Evolutionary conservation across 2,113 vertebrate genomes (phyloP).

Genomic region (Corythornis vintsioides): DNA sequence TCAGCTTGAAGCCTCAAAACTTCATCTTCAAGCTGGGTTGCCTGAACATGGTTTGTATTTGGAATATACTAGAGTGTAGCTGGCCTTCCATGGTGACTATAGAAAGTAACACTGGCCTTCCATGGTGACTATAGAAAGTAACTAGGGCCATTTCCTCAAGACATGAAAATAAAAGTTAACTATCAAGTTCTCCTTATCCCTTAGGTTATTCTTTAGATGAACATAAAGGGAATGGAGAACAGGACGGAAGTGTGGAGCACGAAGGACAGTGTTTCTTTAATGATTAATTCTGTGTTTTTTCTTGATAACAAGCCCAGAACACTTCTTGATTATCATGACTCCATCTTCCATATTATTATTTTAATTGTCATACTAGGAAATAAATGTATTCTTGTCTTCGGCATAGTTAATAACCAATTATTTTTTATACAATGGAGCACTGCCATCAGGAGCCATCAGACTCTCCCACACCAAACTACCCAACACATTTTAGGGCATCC

Average conservation of each 20-base stretch:
- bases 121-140: background rate
- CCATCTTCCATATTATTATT: background rate
- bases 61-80: background rate
- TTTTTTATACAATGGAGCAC: background rate
- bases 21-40: too few species aligned
- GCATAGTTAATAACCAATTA: conserved; percentile 3
- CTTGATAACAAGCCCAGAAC: background rate
- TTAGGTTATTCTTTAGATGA: background rate
- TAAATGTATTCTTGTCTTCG: background rate
- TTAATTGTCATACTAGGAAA: background rate
- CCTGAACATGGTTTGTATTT: background rate
- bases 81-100: background rate
- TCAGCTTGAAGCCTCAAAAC: too few species aligned
- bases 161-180: background rate
- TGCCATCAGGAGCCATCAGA: background rate
- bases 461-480: background rate
- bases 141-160: background rate
- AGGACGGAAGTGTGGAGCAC: background rate
- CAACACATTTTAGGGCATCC: background rate
- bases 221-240: background rate
- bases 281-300: background rate
- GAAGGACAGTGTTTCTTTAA: background rate
- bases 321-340: background rate
- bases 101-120: background rate
- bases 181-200: background rate